A percentile compares a stretch with the other conserved stretches of the same genome.
phyloP scores from a whole-genome alignment of 2,888 invertebrate genomes.

The Philonicus albiceps region DNA sequence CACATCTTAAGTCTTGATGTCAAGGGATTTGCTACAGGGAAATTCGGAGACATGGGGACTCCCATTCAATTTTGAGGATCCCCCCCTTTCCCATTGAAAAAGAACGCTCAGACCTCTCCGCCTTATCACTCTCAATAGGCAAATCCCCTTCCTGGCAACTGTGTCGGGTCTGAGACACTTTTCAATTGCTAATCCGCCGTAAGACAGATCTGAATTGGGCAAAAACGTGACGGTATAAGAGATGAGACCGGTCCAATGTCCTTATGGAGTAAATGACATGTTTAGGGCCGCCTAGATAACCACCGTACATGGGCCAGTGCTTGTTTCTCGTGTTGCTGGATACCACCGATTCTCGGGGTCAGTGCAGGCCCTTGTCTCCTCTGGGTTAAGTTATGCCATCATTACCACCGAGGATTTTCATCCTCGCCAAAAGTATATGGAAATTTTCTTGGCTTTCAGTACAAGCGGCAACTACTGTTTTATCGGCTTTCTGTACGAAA shows the following conservation, averaged over 20 bases:
- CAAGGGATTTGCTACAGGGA: conserved; percentile 15
- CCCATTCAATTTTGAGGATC: conserved; percentile 5
- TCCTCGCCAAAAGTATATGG: conserved; percentile 1
- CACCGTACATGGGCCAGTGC: conserved; percentile 24
- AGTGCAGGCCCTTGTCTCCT: background rate
- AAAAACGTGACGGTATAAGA: conserved; percentile 35
- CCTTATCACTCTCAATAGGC: conserved; percentile 3
- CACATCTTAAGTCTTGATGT: conserved; percentile 42
- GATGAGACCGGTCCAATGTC: conserved; percentile 2
- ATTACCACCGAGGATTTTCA: background rate
- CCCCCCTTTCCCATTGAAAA: conserved; percentile 25
- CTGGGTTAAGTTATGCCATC: background rate
- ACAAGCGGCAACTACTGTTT: background rate
- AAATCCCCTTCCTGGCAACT: conserved; percentile 20
- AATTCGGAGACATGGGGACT: conserved; percentile 3
- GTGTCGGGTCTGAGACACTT: conserved; percentile 23
- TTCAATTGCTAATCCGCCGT: conserved; percentile 46
- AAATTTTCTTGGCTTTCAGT: background rate
- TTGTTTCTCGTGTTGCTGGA: conserved; percentile 8
- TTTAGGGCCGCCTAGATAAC: conserved; percentile 30
- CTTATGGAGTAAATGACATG: conserved; percentile 20
- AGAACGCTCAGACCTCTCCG: background rate
- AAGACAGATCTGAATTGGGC: conserved; percentile 27
- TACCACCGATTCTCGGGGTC: background rate
- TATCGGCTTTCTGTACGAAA: background rate